phyloP scores from a whole-genome alignment of 2,797 vertebrate species.

The Salmo trutta region DNA sequence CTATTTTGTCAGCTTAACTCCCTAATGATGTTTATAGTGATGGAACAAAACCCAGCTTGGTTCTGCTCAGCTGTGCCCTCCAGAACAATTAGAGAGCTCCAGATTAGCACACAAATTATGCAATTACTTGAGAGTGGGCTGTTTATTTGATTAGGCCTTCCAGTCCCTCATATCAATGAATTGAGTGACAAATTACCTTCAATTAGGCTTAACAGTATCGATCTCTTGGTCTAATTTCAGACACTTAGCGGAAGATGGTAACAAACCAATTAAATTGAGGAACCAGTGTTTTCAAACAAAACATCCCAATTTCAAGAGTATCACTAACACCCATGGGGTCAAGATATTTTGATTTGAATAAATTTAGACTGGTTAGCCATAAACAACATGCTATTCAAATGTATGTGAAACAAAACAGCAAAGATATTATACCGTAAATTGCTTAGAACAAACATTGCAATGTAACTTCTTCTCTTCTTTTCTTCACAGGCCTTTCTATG shows the following conservation, averaged over 20 bases:
- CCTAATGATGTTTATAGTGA: not conserved
- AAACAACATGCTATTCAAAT: not conserved
- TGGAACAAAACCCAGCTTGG: not conserved
- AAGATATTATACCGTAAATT: too few relatives aligned
- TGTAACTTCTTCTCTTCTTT: too few relatives aligned
- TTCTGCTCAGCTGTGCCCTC: conserved; percentile 29
- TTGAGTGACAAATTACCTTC: conserved; percentile 50
- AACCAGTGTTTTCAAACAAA: not conserved
- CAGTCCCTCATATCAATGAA: conserved; percentile 42
- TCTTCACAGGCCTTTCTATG: too few relatives aligned
- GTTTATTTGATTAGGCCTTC: conserved; percentile 43
- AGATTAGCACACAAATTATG: conserved; percentile 49
- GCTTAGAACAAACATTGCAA: too few relatives aligned
- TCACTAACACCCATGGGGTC: not conserved
- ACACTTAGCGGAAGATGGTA: conserved; percentile 31
- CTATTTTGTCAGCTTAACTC: not conserved
- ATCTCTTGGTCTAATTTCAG: conserved; percentile 21
- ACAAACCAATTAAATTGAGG: conserved; percentile 4
- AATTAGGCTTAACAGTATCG: conserved; percentile 37
- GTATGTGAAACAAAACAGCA: too few relatives aligned
- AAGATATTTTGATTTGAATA: not conserved
- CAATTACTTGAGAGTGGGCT: conserved; percentile 48
- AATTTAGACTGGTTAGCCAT: not conserved
- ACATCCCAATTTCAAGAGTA: not conserved
- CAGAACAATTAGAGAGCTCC: conserved; percentile 39